These are phyloP conservation scores for Tuberolachnus salignus DNA, from an alignment of 2,888 invertebrate genomes.

Conservation along the genomic window DNA sequence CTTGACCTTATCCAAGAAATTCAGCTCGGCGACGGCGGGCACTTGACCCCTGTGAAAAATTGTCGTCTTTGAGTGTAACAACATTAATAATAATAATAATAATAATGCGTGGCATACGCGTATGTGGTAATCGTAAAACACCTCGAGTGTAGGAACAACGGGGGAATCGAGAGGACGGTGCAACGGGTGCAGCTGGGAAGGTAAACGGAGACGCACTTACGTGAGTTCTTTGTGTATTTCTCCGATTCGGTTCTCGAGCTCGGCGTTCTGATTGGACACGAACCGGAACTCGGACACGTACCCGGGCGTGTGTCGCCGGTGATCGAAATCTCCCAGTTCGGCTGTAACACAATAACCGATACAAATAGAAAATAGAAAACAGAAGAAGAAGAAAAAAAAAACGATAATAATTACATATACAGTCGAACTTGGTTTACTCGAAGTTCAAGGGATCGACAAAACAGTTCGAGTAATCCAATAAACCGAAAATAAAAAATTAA, in stretches of 20 bases:
- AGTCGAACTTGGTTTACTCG: too few species aligned
- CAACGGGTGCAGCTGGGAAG: neutral
- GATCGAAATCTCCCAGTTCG: slow-evolving; percentile 93
- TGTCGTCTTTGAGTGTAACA: slow-evolving; percentile 36
- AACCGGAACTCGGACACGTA: slow-evolving; percentile 95
- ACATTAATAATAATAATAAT: neutral
- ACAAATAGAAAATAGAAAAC: too few species aligned
- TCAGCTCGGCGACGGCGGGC: slow-evolving; percentile 90
- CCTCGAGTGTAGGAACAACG: too few species aligned
- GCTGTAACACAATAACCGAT: slow-evolving; percentile 68
- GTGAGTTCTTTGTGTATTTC: slow-evolving; percentile 87
- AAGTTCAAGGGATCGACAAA: too few species aligned
- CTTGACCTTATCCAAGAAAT: slow-evolving; percentile 95
- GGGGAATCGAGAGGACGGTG: neutral
- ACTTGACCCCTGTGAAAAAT: slow-evolving; percentile 78
- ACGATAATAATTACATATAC: too few species aligned
- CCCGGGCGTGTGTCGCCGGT: slow-evolving; percentile 82
- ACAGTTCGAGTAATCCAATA: too few species aligned
- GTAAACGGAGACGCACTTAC: slow-evolving; percentile 67
- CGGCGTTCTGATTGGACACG: slow-evolving; percentile 88
- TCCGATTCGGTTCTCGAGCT: slow-evolving; percentile 84
- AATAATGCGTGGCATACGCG: too few species aligned
- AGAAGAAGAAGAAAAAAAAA: too few species aligned
- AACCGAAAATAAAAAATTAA: too few species aligned
- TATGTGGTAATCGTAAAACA: too few species aligned